Evolutionary conservation across 1,140 invertebrate species (phyloP), one percentile per base, ranked within the genome.

Genomic region (Aplysia californica): DNA sequence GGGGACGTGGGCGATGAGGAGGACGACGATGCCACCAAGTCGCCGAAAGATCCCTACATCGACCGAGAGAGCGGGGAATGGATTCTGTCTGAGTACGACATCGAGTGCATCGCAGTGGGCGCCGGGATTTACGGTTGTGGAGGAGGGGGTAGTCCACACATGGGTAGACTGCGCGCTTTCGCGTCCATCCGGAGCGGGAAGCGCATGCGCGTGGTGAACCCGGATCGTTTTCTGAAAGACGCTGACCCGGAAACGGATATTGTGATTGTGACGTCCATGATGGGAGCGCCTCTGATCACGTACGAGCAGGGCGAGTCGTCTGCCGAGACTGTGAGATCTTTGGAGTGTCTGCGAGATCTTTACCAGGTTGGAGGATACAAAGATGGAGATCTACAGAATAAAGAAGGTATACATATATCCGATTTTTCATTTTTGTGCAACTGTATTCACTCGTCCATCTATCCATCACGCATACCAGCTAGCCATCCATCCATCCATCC

Each of bases 91-190:
- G 80, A 79, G 26, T 85, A 80, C 65, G 87, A 88, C 44, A 79
- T 88, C 39, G 84, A 87, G 61, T 87, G 85, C 41, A 84, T 88
- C 29, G 80, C 69, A 36, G 76, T 86, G 20, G 87, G 87, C 15
- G 83, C 86, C 1, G 87, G 86, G 0, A 85, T 88, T 35, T 71
- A 87, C 4, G 87, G 86, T 10, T 86, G 83, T 76, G 87, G 87
- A 10, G 87, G 87, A 3, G 87, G 87, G 10, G 86, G 85, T 10
- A 84, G 72, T 50, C 83, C 87, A 4, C 76, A 87, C 72, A 23
- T 87, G 15, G 86, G 81, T 3, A 72, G 78, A 65, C 55, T 86
- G 0, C 33, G 82, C 29, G 82, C 84, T 3, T 56, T 83, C 0
- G 72, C 70, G 36, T 71, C 79, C 21, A 31, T 87, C 2, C 66